These are phyloP conservation scores for Marronus borbonicus DNA, from an alignment of 2,888 invertebrate genomes.

Conservation along the genomic window DNA sequence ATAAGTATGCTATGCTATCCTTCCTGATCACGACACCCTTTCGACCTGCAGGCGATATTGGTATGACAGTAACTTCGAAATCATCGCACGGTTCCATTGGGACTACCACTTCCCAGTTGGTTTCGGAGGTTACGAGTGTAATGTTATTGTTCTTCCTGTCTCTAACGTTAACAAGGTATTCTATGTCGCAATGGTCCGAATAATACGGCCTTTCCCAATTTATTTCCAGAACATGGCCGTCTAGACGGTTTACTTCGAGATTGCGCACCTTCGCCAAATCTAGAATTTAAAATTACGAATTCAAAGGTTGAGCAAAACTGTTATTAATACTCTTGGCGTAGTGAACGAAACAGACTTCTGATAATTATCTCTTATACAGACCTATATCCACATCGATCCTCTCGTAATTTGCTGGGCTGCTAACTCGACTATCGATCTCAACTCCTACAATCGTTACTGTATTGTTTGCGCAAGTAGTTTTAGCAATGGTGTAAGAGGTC, in stretches of 20 bases:
- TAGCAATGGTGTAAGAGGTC: constrained; percentile 1
- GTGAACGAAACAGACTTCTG: no score
- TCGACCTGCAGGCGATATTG: constrained; percentile 22
- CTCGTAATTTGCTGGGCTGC: neutral
- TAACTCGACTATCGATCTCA: neutral
- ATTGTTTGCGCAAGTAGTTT: constrained; percentile 29
- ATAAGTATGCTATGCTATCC: neutral
- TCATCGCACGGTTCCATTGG: constrained; percentile 14
- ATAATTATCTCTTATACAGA: neutral
- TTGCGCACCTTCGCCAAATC: constrained; percentile 28
- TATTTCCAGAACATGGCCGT: neutral
- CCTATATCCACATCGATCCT: constrained; percentile 27
- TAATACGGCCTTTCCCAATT: constrained; percentile 23
- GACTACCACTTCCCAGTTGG: neutral
- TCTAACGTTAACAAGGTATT: constrained; percentile 14
- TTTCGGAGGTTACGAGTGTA: neutral
- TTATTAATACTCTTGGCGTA: no score
- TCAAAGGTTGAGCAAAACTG: no score
- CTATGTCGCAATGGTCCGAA: constrained; percentile 26
- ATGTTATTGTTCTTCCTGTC: neutral
- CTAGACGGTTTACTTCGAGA: neutral
- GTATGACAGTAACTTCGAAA: constrained; percentile 35
- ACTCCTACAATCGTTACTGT: neutral
- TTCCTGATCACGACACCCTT: neutral
- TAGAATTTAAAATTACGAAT: neutral